Evolutionary conservation across 1,140 invertebrate species (phyloP), one percentile per base, ranked within the genome.

Genomic region (Mactra quadrangularis): DNA sequence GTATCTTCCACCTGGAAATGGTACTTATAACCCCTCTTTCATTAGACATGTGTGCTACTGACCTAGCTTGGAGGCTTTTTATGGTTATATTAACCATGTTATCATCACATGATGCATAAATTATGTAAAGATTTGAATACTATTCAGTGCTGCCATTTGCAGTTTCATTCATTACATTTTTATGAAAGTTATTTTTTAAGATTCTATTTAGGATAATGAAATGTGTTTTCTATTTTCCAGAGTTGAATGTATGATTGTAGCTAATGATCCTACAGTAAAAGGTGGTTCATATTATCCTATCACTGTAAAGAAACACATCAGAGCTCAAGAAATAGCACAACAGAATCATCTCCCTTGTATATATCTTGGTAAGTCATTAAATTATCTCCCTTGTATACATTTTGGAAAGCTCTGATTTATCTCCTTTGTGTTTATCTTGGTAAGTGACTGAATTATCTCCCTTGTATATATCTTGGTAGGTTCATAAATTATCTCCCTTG

Each of bases 221-320:
- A 9, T 7, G 6, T 53, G 52, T 53, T 53, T 53, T 41, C 1
- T 62, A 6, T 66, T 29, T 86, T 85, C 13, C 85, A 92, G 91
- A 4, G 85, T 90, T 22, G 91, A 91, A 72, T 99, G 98, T 92
- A 94, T 99, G 93, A 96, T 99, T 84, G 95, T 99, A 25, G 98
- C 97, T 15, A 99, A 99, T 93, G 99, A 99, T 94, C 97, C 99
- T 0, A 99, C 99, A 0, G 98, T 99, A 0, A 99, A 99, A 94
- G 94, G 97, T 45, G 99, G 99, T 15, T 96, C 97, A n/a, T 99
- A 99, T 92, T 99, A 99, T 93, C 99, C 99, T 19, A 96, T 99
- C 19, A 99, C 98, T 0, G 97, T 99, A 0, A 99, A 99, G 93
- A 99, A 99, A 92, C 98, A 99, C 92, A 93, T 99, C 53, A 93